Base-by-base conservation (phyloP, 2,888 invertebrate species). In the Lasioglossum vierecki region DNA sequence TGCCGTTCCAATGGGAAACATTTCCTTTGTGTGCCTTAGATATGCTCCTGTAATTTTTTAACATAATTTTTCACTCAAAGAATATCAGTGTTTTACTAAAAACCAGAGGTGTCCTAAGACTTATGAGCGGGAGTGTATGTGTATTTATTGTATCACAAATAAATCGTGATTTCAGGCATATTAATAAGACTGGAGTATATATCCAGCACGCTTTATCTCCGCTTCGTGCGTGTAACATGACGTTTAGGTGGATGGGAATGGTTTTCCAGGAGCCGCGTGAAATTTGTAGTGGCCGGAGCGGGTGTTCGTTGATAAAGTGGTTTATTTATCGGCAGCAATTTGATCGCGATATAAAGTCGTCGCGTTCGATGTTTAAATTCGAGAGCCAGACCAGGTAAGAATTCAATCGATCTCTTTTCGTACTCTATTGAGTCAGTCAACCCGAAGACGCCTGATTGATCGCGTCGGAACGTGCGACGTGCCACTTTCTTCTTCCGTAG, bases 401-500 rank as follows among this genome's bases (percentile, higher is more conserved):
- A 87, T 90, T 87, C 91, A 80, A 88, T 90, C 85, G 87, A 91
- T 53, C 53, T 53, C 22, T 22, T 88, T 87, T 82, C 79, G 66
- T 76, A 71, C 79, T 83, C 74, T 90, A 91, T 91, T 90, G 88
- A 91, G 88, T 86, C 84, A 57, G 83, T 86, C 80, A 85, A 76
- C 77, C 79, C 82, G 76, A 78, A 78, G 88, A 82, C 88, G 82
- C 39, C 91, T 94, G 94, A 94, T 90, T 92, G 91, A 94, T 94
- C 91, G 92, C 91, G 89, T 84, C 85, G 91, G 91, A 88, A 91
- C 94, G 94, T 94, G 94, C 92, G 81, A 88, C 89, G 86, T 86
- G 87, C 88, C 88, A 91, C 91, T 85, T 86, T 89, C 84, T 88
- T 84, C 74, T 80, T 76, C 35, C 72, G 86, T 88, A 88, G 90